Evolutionary conservation across 2,797 vertebrate species (phyloP), one percentile per base, ranked within the genome.

Genomic region (Neosilurus hyrtlii): DNA sequence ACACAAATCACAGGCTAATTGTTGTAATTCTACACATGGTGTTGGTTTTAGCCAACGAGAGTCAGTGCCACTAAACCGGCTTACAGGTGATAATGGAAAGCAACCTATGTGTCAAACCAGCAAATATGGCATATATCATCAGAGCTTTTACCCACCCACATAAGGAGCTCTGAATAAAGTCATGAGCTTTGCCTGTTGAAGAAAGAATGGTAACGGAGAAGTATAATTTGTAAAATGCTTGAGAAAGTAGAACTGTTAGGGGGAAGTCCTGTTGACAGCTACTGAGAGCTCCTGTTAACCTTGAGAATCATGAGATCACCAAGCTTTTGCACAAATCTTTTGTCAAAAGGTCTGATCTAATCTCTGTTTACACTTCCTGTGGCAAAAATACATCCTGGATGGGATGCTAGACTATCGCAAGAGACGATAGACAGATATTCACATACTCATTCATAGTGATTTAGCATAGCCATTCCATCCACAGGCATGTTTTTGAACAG

Each of bases 1-100:
- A 85, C 89, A 92, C 90, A 93, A 92, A 93, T 93, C 92, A 91
- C 49, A 72, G 82, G 30, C 86, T 91, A 89, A 94, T 92, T 91
- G 91, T 90, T 88, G 65, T 61, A 86, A 82, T 90, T 88, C 90
- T 90, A 84, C 87, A 90, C 85, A 91, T 90, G 93, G 90, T 94
- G 93, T 93, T 91, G 93, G 92, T 91, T 90, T 88, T 70, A 86
- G 90, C 89, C 89, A 74, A 80, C 61, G 67, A 83, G 82, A 89
- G 84, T 84, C 79, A 74, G 74, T 79, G 83, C 83, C 24, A 57
- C 83, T 81, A 82, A 84, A 82, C 75, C 49, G 65, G 74, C 72
- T 82, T 75, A 61, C 61, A 85, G 72, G 82, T 79, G 65, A 81
- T 70, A 79, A 73, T 16, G 20, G 81, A 79, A 85, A 65, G 86